Evolutionary conservation across 2,113 vertebrate genomes (phyloP).

Genomic region (Gymnocephalus cernua): DNA sequence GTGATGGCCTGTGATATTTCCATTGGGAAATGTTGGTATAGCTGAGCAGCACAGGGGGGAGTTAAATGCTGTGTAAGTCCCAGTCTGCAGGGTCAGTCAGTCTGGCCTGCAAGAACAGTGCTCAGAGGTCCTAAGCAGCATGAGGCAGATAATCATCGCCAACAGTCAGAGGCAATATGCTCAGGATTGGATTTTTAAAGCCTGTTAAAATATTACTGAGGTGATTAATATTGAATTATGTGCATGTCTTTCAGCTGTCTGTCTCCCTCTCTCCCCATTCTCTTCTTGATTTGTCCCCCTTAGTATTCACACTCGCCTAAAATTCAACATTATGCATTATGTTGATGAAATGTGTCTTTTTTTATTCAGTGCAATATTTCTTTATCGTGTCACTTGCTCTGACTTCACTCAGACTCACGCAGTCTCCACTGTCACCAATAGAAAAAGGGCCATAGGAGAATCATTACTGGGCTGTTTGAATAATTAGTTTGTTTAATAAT

Average conservation of each 20-base stretch:
- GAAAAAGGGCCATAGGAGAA: constrained; percentile 45
- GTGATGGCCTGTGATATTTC: constrained; percentile 10
- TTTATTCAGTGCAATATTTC: constrained; percentile 34
- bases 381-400: constrained; percentile 32
- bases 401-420: constrained; percentile 41
- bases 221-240: constrained; percentile 89
- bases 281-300: constrained; percentile 55
- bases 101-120: constrained; percentile 59
- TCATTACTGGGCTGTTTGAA: constrained; percentile 55
- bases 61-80: constrained; percentile 74
- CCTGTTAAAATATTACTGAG: constrained; percentile 90
- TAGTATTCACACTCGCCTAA: constrained; percentile 34
- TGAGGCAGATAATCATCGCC: constrained; percentile 80
- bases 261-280: constrained; percentile 62
- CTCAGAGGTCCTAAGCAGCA: constrained; percentile 54
- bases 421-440: constrained; percentile 42
- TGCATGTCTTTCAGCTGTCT: constrained; percentile 80
- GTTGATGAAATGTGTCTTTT: constrained; percentile 49
- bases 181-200: constrained; percentile 88
- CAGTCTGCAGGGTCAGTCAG: constrained; percentile 70
- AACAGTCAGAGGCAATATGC: constrained; percentile 83
- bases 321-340: constrained; percentile 55
- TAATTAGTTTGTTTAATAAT: constrained; percentile 72
- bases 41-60: constrained; percentile 11
- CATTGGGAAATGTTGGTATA: constrained; percentile 45